Evolutionary conservation across 2,113 vertebrate species (phyloP), one percentile per base, ranked within the genome.

Genomic region (Chaenogobius annularis): DNA sequence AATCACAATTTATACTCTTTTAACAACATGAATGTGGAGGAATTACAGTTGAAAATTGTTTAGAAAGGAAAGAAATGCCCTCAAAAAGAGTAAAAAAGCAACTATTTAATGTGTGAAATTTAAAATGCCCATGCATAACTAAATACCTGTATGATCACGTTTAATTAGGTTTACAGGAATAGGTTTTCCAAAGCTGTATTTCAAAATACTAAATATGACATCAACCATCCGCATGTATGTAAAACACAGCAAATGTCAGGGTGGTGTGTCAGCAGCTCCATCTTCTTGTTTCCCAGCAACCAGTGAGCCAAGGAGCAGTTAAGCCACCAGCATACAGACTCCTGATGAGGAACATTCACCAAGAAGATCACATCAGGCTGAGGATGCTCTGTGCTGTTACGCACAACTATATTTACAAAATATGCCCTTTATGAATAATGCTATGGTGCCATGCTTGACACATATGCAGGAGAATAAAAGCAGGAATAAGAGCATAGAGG

Each of bases 201-300:
- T 61, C 47, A 50, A 50, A 5, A 7, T 31, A 31, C 26, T 31
- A 50, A 50, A 50, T 7, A 50, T 37, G 31, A 61, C 26, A 61
- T 62, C 15, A 35, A 37, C 15, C 59, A 62, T 62, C 59, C 37
- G 59, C 59, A 62, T 62, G 59, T 19, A 37, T 37, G 59, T 19
- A 37, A 26, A 37, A 62, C 15, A 62, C 59, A 62, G 31, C 26
- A 61, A 31, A 61, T 35, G 59, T 19, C 59, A 40, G 17, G 10
- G 5, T 40, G 31, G n/a, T 40, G 26, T 61, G n/a, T 17, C 35
- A 63, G 4, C 61, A 9, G 2, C 37, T 6, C 5, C 61, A 12
- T 40, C 35, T 35, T 63, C 61, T 43, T 10, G 37, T 63, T 63
- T 63, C 61, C 37, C 31, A 12, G 61, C 61, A 63, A 63, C 61